Percentiles rank a stretch among this genome's conserved stretches.
Evolutionary conservation across 2,888 invertebrate genomes (phyloP).

Genomic region (Conistra vaccinii): DNA sequence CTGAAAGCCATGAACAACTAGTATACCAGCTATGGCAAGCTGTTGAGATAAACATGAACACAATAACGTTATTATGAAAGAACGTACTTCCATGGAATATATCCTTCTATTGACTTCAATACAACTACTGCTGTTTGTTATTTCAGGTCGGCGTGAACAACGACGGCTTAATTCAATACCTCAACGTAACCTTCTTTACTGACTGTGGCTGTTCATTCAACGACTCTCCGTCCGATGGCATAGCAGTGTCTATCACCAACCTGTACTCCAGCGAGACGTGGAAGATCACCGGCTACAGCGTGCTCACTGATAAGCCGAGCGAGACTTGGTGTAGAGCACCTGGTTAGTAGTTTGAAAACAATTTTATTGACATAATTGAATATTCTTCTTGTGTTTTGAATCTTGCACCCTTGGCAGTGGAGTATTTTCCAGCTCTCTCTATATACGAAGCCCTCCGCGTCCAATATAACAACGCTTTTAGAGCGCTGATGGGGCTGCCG

Average conservation of each 20-base stretch:
- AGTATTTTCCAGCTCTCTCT: no score
- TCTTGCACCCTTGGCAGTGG: neutral
- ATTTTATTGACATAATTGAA: neutral
- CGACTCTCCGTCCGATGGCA: conserved; percentile 74
- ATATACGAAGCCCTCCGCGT: no score
- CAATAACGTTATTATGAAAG: neutral
- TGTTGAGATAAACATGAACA: neutral
- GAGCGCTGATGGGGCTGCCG: no score
- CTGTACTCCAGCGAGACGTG: conserved; percentile 90
- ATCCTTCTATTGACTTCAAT: neutral
- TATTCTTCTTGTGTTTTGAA: neutral
- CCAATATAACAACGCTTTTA: no score
- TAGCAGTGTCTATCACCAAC: conserved; percentile 76
- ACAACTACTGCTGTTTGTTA: neutral
- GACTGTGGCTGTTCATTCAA: conserved; percentile 84
- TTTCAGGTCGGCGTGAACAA: conserved; percentile 88
- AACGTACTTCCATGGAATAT: neutral
- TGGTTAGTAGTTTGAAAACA: conserved; percentile 82
- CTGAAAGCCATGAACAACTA: neutral
- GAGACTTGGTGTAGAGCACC: conserved; percentile 94
- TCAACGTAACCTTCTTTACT: conserved; percentile 84
- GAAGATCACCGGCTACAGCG: conserved; percentile 86
- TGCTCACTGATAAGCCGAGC: conserved; percentile 92
- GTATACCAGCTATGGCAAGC: no score
- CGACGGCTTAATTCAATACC: conserved; percentile 90